Evolutionary conservation across 2,888 invertebrate genomes (phyloP).

Genomic region (Endotricha flammealis): DNA sequence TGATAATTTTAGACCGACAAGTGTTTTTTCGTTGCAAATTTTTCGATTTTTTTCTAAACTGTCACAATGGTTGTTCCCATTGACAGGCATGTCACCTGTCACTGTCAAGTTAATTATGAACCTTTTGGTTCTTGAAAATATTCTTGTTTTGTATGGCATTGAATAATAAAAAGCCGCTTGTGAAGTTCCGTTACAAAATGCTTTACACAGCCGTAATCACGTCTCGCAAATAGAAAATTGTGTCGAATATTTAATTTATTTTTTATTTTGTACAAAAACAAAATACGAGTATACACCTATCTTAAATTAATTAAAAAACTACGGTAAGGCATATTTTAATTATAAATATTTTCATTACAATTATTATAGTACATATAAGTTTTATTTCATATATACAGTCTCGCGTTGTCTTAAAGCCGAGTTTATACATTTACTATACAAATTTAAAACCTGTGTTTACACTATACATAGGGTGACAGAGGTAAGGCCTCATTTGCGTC

Average conservation of each 20-base stretch:
- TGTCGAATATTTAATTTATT: slow-evolving; percentile 44
- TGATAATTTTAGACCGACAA: too few species aligned
- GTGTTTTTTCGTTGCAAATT: too few species aligned
- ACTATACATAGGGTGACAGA: slow-evolving; percentile 20
- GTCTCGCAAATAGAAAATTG: slow-evolving; percentile 34
- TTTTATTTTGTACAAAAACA: slow-evolving; percentile 51
- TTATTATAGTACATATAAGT: slow-evolving; percentile 54
- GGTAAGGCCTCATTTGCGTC: slow-evolving; percentile 27
- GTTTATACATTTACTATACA: slow-evolving; percentile 55
- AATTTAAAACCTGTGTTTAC: slow-evolving; percentile 38
- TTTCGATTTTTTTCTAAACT: too few species aligned
- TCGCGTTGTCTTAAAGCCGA: slow-evolving; percentile 69
- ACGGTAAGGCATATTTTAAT: slow-evolving; percentile 68
- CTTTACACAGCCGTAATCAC: slow-evolving; percentile 68
- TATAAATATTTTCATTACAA: slow-evolving; percentile 71
- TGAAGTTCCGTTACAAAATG: slow-evolving; percentile 49
- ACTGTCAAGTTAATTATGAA: too few species aligned
- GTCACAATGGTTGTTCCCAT: too few species aligned
- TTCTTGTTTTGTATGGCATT: too few species aligned
- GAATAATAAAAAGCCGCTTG: neutral
- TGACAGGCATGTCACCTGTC: too few species aligned
- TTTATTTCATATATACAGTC: slow-evolving; percentile 65
- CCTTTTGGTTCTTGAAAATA: too few species aligned
- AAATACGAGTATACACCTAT: slow-evolving; percentile 40
- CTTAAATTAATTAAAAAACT: slow-evolving; percentile 46